Base-by-base conservation (phyloP, 2,113 vertebrate species). In the Promerops cafer region DNA sequence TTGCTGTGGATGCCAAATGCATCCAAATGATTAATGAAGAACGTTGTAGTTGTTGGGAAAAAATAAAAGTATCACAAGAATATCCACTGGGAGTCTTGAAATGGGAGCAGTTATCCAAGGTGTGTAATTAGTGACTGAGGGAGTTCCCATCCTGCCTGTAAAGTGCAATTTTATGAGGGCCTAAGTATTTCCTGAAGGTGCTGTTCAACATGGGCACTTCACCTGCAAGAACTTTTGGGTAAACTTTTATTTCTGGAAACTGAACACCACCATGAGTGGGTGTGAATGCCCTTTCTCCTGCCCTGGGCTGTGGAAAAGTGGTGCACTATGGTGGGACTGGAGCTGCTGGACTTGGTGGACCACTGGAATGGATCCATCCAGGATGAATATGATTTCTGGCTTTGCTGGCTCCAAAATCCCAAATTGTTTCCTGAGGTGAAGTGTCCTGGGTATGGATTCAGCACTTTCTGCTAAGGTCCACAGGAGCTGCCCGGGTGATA, bases 201-300 rank as follows among this genome's bases (percentile, higher is more conserved):
- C 24, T 61, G 5, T 8, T 82, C 60, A 52, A 39, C 20, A 11
- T 27, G 24, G 24, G 23, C 28, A 5, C 4, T 68, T 63, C 40
- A 56, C 61, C 74, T 85, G 30, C 19, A 24, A 30, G 47, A 59
- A 5, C 7, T 59, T 83, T 22, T 6, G 52, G 16, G 27, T 35
- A 8, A 28, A 40, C 4, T 45, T 28, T 1, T 26, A 2, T 82
- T 87, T 63, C 21, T 15, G 39, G 70, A 39, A 59, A 15, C 16
- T 6, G 2, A 8, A 8, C 21, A 27, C 6, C 35, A n/a, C 0
- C 6, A 33, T 16, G n/a, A 3, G 16, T 3, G 7, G 11, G 4
- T 11, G 33, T 23, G 54, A 63, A 0, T 7, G 28, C 16, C 6
- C 2, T 7, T 7, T 42, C 23, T 57, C 15, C 45, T 15, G 1